These are phyloP conservation scores for Drosophila koepferae DNA, from an alignment of 2,888 invertebrate species.

Conservation along the genomic window DNA sequence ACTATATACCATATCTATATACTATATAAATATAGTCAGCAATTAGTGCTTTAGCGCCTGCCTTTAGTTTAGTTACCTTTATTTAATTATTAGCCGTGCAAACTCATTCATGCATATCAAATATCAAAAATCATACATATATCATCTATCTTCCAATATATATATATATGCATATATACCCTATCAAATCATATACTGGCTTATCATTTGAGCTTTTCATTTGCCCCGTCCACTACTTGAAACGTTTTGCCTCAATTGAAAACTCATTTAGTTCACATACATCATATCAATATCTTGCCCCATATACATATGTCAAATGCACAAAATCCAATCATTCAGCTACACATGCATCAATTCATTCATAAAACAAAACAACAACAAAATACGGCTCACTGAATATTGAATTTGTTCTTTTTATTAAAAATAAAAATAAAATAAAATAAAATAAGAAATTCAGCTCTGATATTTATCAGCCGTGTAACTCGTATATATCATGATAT, in stretches of 20 bases:
- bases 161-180: not conserved
- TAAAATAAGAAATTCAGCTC: not conserved
- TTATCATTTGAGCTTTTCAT: slow-evolving; percentile 42
- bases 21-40: slow-evolving; percentile 27
- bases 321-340: slow-evolving; percentile 63
- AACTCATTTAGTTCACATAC: slow-evolving; percentile 41
- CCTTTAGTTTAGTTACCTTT: slow-evolving; percentile 23
- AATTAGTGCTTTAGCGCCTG: slow-evolving; percentile 63
- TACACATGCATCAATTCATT: slow-evolving; percentile 46
- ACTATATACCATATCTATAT: not conserved
- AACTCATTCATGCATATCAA: slow-evolving; percentile 32
- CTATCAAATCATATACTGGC: slow-evolving; percentile 20
- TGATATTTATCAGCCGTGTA: slow-evolving; percentile 35
- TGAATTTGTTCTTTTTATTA: slow-evolving; percentile 13
- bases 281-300: slow-evolving; percentile 9
- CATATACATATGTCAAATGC: slow-evolving; percentile 42
- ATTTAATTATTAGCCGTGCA: slow-evolving; percentile 48
- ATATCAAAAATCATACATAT: slow-evolving; percentile 9
- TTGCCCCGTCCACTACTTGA: not conserved
- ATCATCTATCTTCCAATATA: not conserved
- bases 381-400: slow-evolving; percentile 56
- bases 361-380: slow-evolving; percentile 18
- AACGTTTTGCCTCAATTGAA: slow-evolving; percentile 24
- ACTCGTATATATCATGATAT: slow-evolving; percentile 39
- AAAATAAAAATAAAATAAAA: not conserved